Conservation (phyloP, 2,113 vertebrate genomes). For the Crotalus viridis region DNA sequence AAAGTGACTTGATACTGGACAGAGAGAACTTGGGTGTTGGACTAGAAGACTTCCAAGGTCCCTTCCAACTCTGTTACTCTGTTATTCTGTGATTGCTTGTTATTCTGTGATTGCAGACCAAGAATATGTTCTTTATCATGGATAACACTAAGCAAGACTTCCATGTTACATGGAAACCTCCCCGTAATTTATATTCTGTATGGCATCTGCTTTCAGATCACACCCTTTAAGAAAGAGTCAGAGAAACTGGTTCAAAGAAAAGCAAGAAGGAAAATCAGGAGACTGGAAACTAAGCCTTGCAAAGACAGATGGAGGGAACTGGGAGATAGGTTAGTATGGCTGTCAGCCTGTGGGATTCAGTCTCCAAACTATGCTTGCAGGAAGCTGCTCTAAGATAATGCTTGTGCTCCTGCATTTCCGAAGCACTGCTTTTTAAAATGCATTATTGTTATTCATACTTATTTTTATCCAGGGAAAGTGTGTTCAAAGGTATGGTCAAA, state of each 20-base stretch:
- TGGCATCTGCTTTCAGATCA: background rate
- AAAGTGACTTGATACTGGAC: background rate
- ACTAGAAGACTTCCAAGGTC: background rate
- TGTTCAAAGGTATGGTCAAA: background rate
- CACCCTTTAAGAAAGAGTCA: background rate
- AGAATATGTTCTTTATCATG: background rate
- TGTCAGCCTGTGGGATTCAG: background rate
- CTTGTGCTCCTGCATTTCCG: background rate
- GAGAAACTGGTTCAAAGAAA: background rate
- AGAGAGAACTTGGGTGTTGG: background rate
- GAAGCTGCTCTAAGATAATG: background rate
- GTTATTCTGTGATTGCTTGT: background rate
- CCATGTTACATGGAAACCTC: background rate
- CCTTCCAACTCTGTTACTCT: background rate
- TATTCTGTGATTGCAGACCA: background rate
- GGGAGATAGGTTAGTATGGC: background rate
- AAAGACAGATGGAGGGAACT: background rate
- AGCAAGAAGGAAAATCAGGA: background rate
- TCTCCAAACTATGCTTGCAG: background rate
- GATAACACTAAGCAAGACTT: background rate
- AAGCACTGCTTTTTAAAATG: background rate
- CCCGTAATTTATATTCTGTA: background rate
- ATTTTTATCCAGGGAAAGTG: background rate
- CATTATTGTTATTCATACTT: background rate
- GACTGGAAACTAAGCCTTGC: background rate